These are phyloP conservation scores for Xestia ashworthii DNA, from an alignment of 2,888 invertebrate genomes.

Conservation along the genomic window DNA sequence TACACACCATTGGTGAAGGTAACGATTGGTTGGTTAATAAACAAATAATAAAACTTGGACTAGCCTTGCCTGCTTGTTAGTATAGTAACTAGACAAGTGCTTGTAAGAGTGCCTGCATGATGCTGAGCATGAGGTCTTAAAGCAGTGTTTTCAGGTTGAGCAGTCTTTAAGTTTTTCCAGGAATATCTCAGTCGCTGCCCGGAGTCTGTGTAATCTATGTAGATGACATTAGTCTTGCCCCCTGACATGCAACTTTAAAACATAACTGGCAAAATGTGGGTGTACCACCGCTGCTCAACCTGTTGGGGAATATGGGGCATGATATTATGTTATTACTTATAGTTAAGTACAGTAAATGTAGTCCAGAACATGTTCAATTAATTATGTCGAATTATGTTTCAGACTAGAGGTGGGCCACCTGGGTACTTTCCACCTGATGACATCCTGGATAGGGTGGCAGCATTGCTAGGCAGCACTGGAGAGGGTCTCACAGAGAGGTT, in stretches of 20 bases:
- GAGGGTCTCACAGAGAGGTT: background rate
- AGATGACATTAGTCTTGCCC: background rate
- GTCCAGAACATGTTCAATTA: background rate
- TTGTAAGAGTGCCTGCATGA: too few species aligned
- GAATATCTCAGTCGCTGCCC: too few species aligned
- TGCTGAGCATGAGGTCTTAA: too few species aligned
- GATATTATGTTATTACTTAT: background rate
- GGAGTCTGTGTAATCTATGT: background rate
- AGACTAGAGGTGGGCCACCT: conserved; percentile 9
- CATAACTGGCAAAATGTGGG: background rate
- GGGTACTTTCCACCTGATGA: conserved; percentile 7
- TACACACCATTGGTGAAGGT: too few species aligned
- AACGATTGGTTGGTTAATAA: too few species aligned
- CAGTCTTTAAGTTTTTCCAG: too few species aligned
- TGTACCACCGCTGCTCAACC: background rate
- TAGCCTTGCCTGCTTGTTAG: background rate
- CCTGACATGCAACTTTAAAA: background rate
- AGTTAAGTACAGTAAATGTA: background rate
- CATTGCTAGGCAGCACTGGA: conserved; percentile 5
- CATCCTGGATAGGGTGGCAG: background rate
- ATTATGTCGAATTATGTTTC: background rate
- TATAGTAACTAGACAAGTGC: background rate
- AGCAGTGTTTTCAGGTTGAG: too few species aligned
- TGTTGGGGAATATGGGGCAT: background rate
- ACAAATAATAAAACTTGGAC: too few species aligned